Conservation (phyloP, 2,797 vertebrate species). For the Aphelocoma californica region DNA sequence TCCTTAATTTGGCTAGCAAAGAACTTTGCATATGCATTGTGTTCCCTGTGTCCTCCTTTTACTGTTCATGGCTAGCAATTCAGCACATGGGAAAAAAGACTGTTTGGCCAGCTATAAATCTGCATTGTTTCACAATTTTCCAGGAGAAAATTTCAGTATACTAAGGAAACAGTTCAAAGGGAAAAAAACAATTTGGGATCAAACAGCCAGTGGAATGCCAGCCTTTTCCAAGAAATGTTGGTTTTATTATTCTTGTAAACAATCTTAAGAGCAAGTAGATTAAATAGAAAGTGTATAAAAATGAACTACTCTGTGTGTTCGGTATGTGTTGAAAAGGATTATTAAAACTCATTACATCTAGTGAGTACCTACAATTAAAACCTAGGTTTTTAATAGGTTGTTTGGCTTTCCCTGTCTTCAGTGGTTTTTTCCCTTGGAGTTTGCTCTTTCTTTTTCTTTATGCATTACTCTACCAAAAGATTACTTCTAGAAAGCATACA, state of each 20-base stretch:
- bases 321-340: background rate
- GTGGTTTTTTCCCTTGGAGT: background rate
- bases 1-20: background rate
- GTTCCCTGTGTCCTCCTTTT: background rate
- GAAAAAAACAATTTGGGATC: background rate
- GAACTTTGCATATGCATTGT: background rate
- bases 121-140: background rate
- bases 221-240: background rate
- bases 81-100: background rate
- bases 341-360: background rate
- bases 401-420: background rate
- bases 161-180: background rate
- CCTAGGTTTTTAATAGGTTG: background rate
- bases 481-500: background rate
- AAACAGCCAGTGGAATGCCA: background rate
- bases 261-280: background rate
- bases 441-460: background rate
- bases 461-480: background rate
- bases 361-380: background rate
- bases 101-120: background rate
- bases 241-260: background rate
- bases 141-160: background rate
- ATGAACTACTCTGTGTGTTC: background rate
- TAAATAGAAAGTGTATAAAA: background rate
- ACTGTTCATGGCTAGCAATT: background rate